Evolutionary conservation across 2,113 vertebrate species (phyloP), one percentile per base, ranked within the genome.

Genomic region (Suricata suricatta): DNA sequence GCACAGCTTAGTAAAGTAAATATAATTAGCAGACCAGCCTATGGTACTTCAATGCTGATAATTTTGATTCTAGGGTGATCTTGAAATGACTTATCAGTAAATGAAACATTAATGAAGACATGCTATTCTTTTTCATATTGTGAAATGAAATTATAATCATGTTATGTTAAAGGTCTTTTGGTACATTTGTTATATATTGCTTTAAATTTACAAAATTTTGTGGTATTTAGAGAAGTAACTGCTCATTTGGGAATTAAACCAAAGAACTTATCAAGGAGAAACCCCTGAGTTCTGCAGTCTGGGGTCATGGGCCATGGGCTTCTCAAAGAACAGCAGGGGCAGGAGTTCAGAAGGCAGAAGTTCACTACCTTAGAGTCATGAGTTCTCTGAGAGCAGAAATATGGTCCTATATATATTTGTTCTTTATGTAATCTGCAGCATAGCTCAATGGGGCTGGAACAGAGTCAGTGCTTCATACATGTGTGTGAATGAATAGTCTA

Each of bases 131-230:
- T 95, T 76, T 88, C 63, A 76, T 82, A 71, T n/a, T 91, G 29
- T 76, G 76, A 95, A 85, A 63, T 74, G 44, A 84, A 96, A 80
- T 35, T 95, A 76, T 94, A 80, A 82, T 66, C 66, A 17, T 84
- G 7, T 64, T 93, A 74, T 47, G 76, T 14, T 87, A 60, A 93
- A 63, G 13, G 3, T 77, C 27, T 87, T 47, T 90, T 86, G 41
- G 17, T 72, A 52, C 79, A 44, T 86, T 93, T 92, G 90, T 57
- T 66, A 81, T 63, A 52, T 4, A 5, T 77, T 57, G 25, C 19
- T 86, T 83, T 94, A 94, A 79, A 72, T 87, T 94, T 83, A 84
- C 23, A 80, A 94, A 93, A 76, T n/a, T 13, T 41, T 66, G 2
- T 19, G 12, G n/a, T 80, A 76, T 74, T 95, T 94, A 85, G 16